Conservation (phyloP, 2,113 vertebrate species). For the Pseudopodoces humilis region DNA sequence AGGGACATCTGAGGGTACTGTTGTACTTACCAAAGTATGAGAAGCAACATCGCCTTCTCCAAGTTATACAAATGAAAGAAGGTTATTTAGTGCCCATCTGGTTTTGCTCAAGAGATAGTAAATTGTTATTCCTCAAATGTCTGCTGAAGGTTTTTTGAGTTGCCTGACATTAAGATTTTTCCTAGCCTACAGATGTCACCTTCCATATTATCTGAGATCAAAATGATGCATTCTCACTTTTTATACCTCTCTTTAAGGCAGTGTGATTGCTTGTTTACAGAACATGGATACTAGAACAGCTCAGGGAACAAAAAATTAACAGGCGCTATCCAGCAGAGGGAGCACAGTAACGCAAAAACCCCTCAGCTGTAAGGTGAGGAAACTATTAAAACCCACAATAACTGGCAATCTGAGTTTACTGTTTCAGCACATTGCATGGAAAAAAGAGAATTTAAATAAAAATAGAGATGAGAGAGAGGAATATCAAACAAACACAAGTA, state of each 20-base stretch:
- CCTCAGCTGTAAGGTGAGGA: not conserved
- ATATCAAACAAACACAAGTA: not conserved
- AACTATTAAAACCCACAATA: not conserved
- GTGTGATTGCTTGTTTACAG: not conserved
- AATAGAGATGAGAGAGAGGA: not conserved
- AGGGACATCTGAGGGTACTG: not conserved
- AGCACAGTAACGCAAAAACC: constrained; percentile 26
- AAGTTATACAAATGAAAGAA: not conserved
- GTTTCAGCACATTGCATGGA: not conserved
- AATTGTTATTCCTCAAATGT: not conserved
- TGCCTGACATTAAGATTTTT: not conserved
- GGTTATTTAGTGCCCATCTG: not conserved
- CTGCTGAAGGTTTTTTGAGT: not conserved
- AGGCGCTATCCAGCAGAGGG: constrained; percentile 58
- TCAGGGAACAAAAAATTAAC: not conserved
- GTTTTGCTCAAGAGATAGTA: not conserved
- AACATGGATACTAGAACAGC: not conserved
- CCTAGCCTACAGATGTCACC: not conserved
- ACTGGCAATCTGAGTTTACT: not conserved
- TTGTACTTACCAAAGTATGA: not conserved
- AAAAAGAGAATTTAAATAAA: not conserved
- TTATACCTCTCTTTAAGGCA: not conserved
- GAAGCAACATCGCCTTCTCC: not conserved
- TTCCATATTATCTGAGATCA: not conserved
- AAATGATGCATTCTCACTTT: not conserved